These are phyloP conservation scores for Thunnus albacares DNA, from an alignment of 2,797 vertebrate species.

Conservation along the genomic window DNA sequence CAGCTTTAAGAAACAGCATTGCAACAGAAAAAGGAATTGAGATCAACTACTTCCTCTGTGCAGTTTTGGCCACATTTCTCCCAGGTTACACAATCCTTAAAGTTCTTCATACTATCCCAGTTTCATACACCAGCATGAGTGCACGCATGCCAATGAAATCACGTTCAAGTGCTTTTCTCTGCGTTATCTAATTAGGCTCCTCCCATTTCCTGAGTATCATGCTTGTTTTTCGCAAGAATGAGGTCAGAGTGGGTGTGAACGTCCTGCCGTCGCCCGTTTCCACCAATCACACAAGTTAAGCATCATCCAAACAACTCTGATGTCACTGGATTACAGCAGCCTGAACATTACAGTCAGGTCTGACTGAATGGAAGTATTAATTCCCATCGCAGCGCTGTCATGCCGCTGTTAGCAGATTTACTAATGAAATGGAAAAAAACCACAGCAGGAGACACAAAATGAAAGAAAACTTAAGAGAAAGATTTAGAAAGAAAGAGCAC, in stretches of 20 bases:
- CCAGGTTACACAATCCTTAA: conserved; percentile 40
- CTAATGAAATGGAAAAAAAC: conserved; percentile 15
- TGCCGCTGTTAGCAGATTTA: background rate
- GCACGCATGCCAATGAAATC: conserved; percentile 44
- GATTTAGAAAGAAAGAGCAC: conserved; percentile 20
- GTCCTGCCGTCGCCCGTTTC: conserved; percentile 7
- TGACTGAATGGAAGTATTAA: conserved; percentile 1
- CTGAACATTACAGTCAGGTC: background rate
- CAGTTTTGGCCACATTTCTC: conserved; percentile 14
- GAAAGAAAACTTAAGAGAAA: conserved; percentile 2
- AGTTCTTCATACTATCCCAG: conserved; percentile 3
- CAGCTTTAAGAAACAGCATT: background rate
- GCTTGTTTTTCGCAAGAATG: background rate
- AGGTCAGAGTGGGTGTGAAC: conserved; percentile 31
- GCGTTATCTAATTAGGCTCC: conserved; percentile 35
- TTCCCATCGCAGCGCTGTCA: background rate
- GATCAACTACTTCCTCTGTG: conserved; percentile 1
- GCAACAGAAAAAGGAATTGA: conserved; percentile 25
- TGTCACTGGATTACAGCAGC: conserved; percentile 9
- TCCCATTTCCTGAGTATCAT: conserved; percentile 59
- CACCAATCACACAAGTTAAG: conserved; percentile 43
- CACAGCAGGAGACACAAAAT: background rate
- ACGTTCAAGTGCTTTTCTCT: conserved; percentile 28
- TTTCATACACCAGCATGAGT: conserved; percentile 32
- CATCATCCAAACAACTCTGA: background rate